phyloP scores from a whole-genome alignment of 2,113 vertebrate species.

The Prochilodus magdalenae region DNA sequence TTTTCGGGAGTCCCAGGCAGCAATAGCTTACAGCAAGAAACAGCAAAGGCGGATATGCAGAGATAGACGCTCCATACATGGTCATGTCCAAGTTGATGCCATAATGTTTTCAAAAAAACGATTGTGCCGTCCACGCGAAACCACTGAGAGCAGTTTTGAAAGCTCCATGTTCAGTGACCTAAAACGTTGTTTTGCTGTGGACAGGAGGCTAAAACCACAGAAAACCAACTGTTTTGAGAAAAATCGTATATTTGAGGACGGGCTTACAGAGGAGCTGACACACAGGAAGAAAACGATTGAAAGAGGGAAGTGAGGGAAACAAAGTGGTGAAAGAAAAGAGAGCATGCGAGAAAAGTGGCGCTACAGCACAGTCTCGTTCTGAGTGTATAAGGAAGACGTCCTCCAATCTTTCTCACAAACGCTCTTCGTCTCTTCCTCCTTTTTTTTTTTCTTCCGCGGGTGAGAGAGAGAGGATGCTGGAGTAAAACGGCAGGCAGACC shows the following conservation, averaged over 20 bases:
- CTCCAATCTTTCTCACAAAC: conserved; percentile 25
- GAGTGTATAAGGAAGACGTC: conserved; percentile 48
- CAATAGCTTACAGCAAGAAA: too few relatives aligned
- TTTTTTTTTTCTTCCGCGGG: conserved; percentile 74
- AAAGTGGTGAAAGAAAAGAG: conserved; percentile 15
- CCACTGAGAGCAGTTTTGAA: neutral
- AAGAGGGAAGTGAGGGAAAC: conserved; percentile 8
- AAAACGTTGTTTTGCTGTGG: neutral
- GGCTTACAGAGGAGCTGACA: neutral
- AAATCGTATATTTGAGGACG: neutral
- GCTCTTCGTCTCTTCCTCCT: conserved; percentile 73
- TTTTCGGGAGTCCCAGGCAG: too few relatives aligned
- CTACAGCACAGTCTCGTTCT: conserved; percentile 10
- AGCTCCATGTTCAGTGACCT: neutral
- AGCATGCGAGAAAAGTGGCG: conserved; percentile 17
- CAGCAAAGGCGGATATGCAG: too few relatives aligned
- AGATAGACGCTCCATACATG: too few relatives aligned
- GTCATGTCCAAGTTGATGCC: too few relatives aligned
- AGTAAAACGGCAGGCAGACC: conserved; percentile 78
- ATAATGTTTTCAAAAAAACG: too few relatives aligned
- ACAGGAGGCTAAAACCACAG: neutral
- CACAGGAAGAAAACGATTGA: conserved; percentile 21
- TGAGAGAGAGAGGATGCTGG: conserved; percentile 75
- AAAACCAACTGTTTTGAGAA: neutral
- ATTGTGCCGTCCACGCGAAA: too few relatives aligned